Conservation (phyloP, 2,888 invertebrate species). For the Sialis lutaria region DNA sequence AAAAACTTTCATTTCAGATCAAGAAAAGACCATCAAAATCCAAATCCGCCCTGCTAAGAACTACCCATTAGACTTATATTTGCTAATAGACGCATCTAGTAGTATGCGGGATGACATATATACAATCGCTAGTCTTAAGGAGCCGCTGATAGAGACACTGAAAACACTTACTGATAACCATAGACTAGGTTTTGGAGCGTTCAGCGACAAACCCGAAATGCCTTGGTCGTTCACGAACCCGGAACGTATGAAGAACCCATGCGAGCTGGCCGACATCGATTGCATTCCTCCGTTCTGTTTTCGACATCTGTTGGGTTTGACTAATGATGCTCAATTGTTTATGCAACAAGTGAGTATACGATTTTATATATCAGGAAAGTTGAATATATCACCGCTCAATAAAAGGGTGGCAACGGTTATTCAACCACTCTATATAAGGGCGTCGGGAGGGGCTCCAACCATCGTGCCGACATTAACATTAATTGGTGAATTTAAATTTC, state of each 20-base stretch:
- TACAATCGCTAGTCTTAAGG: conserved; percentile 50
- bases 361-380: too few species aligned
- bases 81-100: conserved; percentile 79
- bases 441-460: too few species aligned
- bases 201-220: conserved; percentile 63
- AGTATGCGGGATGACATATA: conserved; percentile 79
- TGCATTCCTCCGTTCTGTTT: conserved; percentile 74
- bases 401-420: too few species aligned
- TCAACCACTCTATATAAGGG: too few species aligned
- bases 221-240: conserved; percentile 42
- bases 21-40: conserved; percentile 40
- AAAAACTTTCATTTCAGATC: conserved; percentile 25
- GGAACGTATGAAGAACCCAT: conserved; percentile 35
- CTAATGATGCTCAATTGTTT: conserved; percentile 27
- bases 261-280: conserved; percentile 30
- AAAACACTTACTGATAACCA: conserved; percentile 52
- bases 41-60: conserved; percentile 64
- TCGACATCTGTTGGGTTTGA: conserved; percentile 56
- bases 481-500: too few species aligned
- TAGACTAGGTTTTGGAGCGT: conserved; percentile 58
- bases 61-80: conserved; percentile 76
- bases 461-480: too few species aligned
- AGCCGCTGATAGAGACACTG: conserved; percentile 37
- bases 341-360: conserved; percentile 21
- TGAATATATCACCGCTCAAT: too few species aligned